phyloP scores from a whole-genome alignment of 2,113 vertebrate genomes.

The Phyllostomus discolor region DNA sequence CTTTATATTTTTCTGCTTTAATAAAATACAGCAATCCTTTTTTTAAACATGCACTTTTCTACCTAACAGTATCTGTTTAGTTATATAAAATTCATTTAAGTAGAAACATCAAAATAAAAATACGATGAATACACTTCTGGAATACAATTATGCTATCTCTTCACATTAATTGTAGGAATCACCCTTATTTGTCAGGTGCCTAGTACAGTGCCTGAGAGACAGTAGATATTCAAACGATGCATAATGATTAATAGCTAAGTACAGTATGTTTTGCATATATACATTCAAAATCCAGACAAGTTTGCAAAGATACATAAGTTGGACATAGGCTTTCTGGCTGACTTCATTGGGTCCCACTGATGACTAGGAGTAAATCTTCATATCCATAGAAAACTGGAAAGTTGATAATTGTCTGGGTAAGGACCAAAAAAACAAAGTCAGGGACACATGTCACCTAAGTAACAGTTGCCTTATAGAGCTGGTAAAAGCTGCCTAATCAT shows the following conservation, averaged over 20 bases:
- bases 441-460: conserved; percentile 66
- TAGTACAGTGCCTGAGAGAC: conserved; percentile 50
- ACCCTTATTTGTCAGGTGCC: conserved; percentile 38
- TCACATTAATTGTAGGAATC: conserved; percentile 40
- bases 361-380: conserved; percentile 71
- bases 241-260: conserved; percentile 53
- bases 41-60: conserved; percentile 9
- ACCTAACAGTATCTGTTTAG: conserved; percentile 40
- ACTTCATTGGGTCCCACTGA: conserved; percentile 69
- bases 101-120: conserved; percentile 45
- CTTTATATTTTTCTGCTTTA: conserved; percentile 44
- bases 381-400: conserved; percentile 69
- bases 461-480: conserved; percentile 55
- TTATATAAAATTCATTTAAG: conserved; percentile 40
- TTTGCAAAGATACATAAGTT: conserved; percentile 62
- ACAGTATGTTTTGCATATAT: conserved; percentile 61
- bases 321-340: conserved; percentile 64
- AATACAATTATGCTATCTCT: conserved; percentile 51
- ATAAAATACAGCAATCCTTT: conserved; percentile 51
- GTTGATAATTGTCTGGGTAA: conserved; percentile 70
- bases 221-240: conserved; percentile 23
- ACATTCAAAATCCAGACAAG: conserved; percentile 63
- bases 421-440: conserved; percentile 70
- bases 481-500: conserved; percentile 53
- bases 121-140: conserved; percentile 13